A percentile compares a stretch with the other conserved stretches of the same genome.
These are phyloP conservation scores for Hermaeophaga mercurialis DNA, from an alignment of 2,888 invertebrate genomes.

Conservation along the genomic window DNA sequence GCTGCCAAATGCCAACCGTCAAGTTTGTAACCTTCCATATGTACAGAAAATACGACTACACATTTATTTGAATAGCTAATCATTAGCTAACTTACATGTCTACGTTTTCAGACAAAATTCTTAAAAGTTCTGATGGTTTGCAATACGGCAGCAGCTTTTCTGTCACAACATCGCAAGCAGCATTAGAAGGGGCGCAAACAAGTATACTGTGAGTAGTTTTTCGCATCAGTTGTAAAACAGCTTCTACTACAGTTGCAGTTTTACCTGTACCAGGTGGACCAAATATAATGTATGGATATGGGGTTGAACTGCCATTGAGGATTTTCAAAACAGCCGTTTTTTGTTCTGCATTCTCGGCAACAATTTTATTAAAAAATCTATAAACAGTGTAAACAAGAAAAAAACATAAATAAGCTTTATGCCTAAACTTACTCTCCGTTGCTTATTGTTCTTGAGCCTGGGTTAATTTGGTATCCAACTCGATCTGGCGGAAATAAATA, in stretches of 20 bases:
- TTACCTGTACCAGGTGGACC: constrained; percentile 88
- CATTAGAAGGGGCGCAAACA: constrained; percentile 72
- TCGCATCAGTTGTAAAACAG: constrained; percentile 61
- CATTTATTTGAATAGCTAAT: no score
- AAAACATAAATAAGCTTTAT: not conserved
- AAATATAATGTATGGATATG: constrained; percentile 80
- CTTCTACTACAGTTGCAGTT: constrained; percentile 75
- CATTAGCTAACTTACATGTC: constrained; percentile 49
- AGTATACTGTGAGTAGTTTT: constrained; percentile 61
- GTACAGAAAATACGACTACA: no score
- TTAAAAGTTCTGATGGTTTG: constrained; percentile 52
- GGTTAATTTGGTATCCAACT: constrained; percentile 15
- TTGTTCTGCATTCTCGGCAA: constrained; percentile 66
- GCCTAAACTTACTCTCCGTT: not conserved
- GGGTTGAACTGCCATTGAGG: constrained; percentile 64
- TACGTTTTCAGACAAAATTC: constrained; percentile 58
- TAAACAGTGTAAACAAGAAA: constrained; percentile 28
- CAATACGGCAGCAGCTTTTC: constrained; percentile 49
- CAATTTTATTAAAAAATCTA: constrained; percentile 51
- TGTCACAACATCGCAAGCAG: constrained; percentile 73
- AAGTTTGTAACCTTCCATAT: no score
- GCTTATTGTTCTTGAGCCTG: not conserved
- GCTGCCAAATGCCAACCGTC: no score
- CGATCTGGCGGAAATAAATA: constrained; percentile 44
- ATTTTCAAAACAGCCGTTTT: constrained; percentile 71